Conservation (phyloP, 2,888 invertebrate species). For the Cataglyphis rosenhaueri region DNA sequence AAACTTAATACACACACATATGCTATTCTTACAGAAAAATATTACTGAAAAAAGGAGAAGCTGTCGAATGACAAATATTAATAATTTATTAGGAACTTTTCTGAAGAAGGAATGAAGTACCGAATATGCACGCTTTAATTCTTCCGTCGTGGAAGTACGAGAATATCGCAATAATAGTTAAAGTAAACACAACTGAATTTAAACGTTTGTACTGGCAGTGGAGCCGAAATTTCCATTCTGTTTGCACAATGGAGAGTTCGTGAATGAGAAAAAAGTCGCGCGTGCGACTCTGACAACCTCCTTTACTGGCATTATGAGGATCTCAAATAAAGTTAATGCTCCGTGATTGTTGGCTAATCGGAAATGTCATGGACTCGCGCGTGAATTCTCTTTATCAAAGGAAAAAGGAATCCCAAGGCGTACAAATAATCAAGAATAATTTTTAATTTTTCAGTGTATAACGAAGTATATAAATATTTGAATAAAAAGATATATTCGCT, state of each 20-base stretch:
- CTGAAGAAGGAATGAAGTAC: slow-evolving; percentile 22
- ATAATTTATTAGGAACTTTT: slow-evolving; percentile 49
- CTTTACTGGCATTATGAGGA: slow-evolving; percentile 24
- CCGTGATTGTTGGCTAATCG: slow-evolving; percentile 32
- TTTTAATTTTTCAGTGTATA: not conserved
- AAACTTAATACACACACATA: not conserved
- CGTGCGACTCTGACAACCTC: slow-evolving; percentile 3
- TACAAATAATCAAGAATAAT: not conserved
- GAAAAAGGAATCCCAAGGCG: not conserved
- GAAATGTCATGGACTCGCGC: slow-evolving; percentile 10
- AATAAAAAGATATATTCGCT: not conserved
- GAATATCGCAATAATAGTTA: slow-evolving; percentile 67
- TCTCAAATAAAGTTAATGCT: slow-evolving; percentile 46
- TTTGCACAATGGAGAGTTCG: slow-evolving; percentile 53
- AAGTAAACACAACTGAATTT: slow-evolving; percentile 60
- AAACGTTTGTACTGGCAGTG: slow-evolving; percentile 58
- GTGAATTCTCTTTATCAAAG: not conserved
- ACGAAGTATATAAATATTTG: slow-evolving; percentile 8
- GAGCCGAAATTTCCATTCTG: slow-evolving; percentile 60
- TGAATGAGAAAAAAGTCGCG: not conserved
- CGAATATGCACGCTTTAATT: slow-evolving; percentile 33
- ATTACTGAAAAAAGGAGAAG: not conserved
- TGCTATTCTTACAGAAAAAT: not conserved
- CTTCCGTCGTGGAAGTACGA: slow-evolving; percentile 22
- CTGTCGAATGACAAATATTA: slow-evolving; percentile 50